phyloP scores from a whole-genome alignment of 1,140 invertebrate genomes.

The Euura lappo region DNA sequence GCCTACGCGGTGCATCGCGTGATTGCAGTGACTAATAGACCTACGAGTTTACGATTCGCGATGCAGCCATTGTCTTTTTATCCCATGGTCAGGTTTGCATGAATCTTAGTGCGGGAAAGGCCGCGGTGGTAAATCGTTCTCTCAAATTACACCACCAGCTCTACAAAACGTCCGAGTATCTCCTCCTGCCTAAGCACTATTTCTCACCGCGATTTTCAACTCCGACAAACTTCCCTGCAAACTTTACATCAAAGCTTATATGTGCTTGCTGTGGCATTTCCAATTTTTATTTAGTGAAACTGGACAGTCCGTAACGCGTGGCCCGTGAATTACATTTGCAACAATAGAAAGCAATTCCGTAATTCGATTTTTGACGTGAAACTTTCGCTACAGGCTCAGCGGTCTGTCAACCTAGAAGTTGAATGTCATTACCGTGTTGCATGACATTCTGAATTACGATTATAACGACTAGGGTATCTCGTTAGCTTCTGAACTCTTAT shows the following conservation, averaged over 20 bases:
- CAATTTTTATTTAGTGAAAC: background rate
- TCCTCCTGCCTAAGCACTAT: background rate
- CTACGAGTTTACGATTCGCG: slow-evolving; percentile 1
- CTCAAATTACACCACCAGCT: background rate
- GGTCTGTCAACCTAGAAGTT: too few species aligned
- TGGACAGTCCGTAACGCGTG: background rate
- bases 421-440: background rate
- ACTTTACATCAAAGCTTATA: background rate
- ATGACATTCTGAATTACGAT: background rate
- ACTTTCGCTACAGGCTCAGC: too few species aligned
- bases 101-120: background rate
- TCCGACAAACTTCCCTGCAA: background rate
- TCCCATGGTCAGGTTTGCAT: background rate
- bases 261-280: background rate
- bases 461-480: background rate
- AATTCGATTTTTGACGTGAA: too few species aligned
- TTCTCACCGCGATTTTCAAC: slow-evolving; percentile 4
- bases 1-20: background rate
- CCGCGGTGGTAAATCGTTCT: background rate
- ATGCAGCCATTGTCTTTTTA: background rate
- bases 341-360: too few species aligned
- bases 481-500: background rate
- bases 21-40: background rate
- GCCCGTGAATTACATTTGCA: too few species aligned
- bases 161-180: background rate